Conservation (phyloP, 2,888 invertebrate species). For the Chrysomela aeneicollis region DNA sequence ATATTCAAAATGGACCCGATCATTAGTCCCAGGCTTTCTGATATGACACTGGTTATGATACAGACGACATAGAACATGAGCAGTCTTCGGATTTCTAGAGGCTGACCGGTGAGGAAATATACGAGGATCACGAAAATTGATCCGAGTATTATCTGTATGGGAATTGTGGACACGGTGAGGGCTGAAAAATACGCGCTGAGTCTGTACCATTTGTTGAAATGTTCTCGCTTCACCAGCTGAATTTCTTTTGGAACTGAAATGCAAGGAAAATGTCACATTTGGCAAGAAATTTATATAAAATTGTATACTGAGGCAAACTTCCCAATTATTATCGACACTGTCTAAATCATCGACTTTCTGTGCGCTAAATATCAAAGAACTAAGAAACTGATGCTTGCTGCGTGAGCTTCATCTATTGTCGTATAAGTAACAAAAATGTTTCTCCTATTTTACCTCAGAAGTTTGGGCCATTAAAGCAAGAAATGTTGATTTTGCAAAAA, state of each 20-base stretch:
- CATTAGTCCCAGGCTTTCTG: conserved; percentile 80
- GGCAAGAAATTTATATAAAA: too few relatives aligned
- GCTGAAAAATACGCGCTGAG: conserved; percentile 82
- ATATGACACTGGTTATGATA: conserved; percentile 75
- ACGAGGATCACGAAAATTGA: conserved; percentile 74
- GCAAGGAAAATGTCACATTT: conserved; percentile 28
- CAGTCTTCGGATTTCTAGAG: conserved; percentile 73
- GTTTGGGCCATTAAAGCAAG: too few relatives aligned
- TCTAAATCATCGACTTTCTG: too few relatives aligned
- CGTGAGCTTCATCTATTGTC: too few relatives aligned
- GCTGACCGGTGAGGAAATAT: conserved; percentile 79
- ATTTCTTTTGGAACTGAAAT: conserved; percentile 80
- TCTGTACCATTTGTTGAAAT: conserved; percentile 87
- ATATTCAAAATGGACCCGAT: conserved; percentile 78
- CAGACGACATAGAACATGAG: conserved; percentile 75
- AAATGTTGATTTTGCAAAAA: too few relatives aligned
- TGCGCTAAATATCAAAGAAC: too few relatives aligned
- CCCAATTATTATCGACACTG: too few relatives aligned
- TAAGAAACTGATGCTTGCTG: too few relatives aligned
- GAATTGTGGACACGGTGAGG: conserved; percentile 74
- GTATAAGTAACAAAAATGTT: too few relatives aligned
- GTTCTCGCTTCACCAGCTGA: conserved; percentile 78
- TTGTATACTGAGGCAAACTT: too few relatives aligned
- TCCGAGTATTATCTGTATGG: conserved; percentile 74
- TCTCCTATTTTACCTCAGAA: too few relatives aligned